Evolutionary conservation across 2,888 invertebrate genomes (phyloP), one percentile per base, ranked within the genome.

Genomic region (Microplitis manilae): DNA sequence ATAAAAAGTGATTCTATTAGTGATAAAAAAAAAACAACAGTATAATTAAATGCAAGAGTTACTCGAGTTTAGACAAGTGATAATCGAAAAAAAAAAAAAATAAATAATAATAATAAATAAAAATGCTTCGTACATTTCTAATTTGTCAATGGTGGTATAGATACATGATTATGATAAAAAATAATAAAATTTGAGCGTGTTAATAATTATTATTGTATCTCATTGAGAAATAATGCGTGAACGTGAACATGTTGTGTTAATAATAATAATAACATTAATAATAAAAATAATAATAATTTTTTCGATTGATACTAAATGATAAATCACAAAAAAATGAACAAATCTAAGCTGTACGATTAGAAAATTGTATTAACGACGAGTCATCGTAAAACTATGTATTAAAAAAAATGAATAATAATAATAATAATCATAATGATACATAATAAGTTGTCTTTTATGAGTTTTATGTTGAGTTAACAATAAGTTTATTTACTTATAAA

Each of bases 121-220:
- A 67, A 79, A 79, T 79, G 76, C 82, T 81, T 82, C 78, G 81
- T 83, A 82, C 83, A 81, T 83, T 85, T 84, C 77, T 80, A 79
- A 82, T 83, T 83, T 85, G 79, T 82, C 80, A 80, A 84, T 78
- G 77, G 79, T 78, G 77, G 77, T 74, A 77, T 77, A 76, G 75
- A 50, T 68, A 61, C 41, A 71, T 59, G 59, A 41, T 62, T n/a
- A 62, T 61, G 62, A 50, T 50, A 13, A 13, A 50, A 13, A 50
- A 41, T 59, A 41, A 67, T 72, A 64, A 76, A 62, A 73, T 65
- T 80, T 72, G 76, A 80, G 30, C 77, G 79, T 81, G 79, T 80
- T 50, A 50, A 50, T 50, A 50, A 50, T 13, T 62, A 74, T 75
- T 81, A 81, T 79, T 79, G 80, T 79, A 79, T 78, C 13, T 76